Conservation (phyloP, 2,888 invertebrate genomes). For the Mesorhabditis sp. region DNA sequence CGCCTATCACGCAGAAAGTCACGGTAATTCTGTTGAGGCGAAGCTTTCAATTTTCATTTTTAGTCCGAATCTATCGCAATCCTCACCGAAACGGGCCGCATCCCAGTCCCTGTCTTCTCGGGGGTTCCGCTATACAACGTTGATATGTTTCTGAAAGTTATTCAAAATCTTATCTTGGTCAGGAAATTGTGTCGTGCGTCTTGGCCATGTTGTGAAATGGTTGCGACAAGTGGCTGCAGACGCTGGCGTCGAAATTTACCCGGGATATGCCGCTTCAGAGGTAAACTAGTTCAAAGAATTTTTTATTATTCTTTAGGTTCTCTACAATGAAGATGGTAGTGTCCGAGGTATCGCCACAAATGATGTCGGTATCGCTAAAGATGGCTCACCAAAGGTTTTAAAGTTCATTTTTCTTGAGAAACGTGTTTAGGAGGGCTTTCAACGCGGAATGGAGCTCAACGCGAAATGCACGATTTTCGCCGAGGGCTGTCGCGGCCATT, state of each 20-base stretch:
- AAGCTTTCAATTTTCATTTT: constrained; percentile 5
- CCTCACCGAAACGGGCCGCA: constrained; percentile 75
- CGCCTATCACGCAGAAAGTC: constrained; percentile 87
- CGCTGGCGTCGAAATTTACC: constrained; percentile 89
- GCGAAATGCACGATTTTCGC: constrained; percentile 95
- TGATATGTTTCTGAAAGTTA: constrained; percentile 58
- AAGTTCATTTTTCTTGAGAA: neutral
- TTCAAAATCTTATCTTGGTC: too few relatives aligned
- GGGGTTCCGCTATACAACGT: constrained; percentile 87
- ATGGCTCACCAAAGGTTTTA: constrained; percentile 81
- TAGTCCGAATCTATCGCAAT: constrained; percentile 79
- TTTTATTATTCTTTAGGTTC: constrained; percentile 43
- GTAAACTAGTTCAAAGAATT: constrained; percentile 15
- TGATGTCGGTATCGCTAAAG: constrained; percentile 95
- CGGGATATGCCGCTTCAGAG: constrained; percentile 66
- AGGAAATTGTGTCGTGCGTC: constrained; percentile 86
- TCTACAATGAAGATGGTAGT: constrained; percentile 86
- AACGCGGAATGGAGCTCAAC: constrained; percentile 97
- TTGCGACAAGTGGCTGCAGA: constrained; percentile 82
- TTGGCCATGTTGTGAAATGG: constrained; percentile 82
- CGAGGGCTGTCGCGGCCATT: constrained; percentile 94
- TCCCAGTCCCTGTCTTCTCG: constrained; percentile 81
- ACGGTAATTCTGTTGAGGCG: constrained; percentile 58
- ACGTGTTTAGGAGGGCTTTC: too few relatives aligned
- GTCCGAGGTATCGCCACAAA: constrained; percentile 69